A percentile compares a stretch with the other conserved stretches of the same genome.
Conservation (phyloP, 2,797 vertebrate genomes). For the Varecia variegata region DNA sequence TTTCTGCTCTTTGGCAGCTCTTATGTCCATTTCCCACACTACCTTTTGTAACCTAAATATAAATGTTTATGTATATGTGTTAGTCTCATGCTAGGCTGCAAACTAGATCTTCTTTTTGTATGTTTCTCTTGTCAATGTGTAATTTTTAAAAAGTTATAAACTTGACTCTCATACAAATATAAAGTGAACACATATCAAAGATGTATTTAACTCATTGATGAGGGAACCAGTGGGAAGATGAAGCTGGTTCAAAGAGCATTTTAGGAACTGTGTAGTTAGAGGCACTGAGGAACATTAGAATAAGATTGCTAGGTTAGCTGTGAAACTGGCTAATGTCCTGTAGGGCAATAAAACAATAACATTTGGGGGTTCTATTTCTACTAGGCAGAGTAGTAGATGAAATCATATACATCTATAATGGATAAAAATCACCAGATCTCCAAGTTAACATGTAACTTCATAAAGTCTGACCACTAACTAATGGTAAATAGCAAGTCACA, state of each 20-base stretch:
- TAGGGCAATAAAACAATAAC: background rate
- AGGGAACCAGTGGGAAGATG: background rate
- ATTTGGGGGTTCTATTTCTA: background rate
- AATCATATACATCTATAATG: background rate
- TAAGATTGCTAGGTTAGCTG: background rate
- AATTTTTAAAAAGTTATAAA: background rate
- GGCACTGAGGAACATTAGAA: background rate
- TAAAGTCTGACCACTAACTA: background rate
- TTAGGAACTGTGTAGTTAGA: background rate
- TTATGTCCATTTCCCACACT: background rate
- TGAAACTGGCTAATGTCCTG: background rate
- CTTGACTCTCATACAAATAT: background rate
- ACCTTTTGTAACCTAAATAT: background rate
- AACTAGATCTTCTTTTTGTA: background rate
- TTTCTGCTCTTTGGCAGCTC: background rate
- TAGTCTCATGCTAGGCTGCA: background rate
- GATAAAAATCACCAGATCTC: background rate
- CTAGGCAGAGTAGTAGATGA: background rate
- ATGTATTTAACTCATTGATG: background rate
- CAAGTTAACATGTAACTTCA: background rate
- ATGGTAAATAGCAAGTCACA: background rate
- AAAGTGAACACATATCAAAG: background rate
- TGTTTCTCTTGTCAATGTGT: background rate
- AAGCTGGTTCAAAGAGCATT: background rate
- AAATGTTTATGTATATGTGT: background rate